Evolutionary conservation across 2,888 invertebrate genomes (phyloP).

Genomic region (Athalia cordata): DNA sequence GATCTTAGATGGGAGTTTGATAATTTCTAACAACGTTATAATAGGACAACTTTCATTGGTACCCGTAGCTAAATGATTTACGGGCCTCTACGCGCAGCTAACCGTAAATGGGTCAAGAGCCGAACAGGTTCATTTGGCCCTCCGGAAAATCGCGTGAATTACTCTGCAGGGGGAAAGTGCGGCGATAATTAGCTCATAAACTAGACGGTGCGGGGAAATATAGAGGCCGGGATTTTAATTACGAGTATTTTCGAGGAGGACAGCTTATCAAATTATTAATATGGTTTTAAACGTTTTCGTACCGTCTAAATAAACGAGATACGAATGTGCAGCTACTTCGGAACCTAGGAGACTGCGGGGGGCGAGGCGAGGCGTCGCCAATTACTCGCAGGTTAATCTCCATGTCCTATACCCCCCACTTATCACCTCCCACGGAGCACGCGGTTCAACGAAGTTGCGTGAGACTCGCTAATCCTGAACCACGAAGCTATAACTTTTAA

Average conservation of each 20-base stretch:
- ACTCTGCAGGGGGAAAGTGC: background rate
- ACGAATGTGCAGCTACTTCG: background rate
- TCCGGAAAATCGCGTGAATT: background rate
- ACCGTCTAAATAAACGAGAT: slow-evolving; percentile 8
- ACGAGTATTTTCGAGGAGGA: too few relatives aligned
- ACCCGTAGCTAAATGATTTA: slow-evolving; percentile 28
- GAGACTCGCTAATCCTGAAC: slow-evolving; percentile 27
- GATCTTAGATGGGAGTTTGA: slow-evolving; percentile 38
- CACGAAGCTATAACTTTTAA: background rate
- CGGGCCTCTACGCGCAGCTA: background rate
- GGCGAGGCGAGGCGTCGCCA: slow-evolving; percentile 16
- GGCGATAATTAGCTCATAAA: too few relatives aligned
- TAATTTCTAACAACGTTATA: slow-evolving; percentile 32
- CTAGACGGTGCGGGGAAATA: too few relatives aligned
- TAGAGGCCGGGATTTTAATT: too few relatives aligned
- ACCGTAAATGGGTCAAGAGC: slow-evolving; percentile 29
- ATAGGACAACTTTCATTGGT: slow-evolving; percentile 43
- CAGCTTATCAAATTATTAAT: too few relatives aligned
- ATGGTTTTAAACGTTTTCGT: background rate
- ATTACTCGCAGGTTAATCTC: slow-evolving; percentile 25
- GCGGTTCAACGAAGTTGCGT: slow-evolving; percentile 53
- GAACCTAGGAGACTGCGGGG: background rate
- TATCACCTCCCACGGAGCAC: too few relatives aligned
- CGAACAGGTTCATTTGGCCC: background rate
- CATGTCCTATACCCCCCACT: slow-evolving; percentile 47